phyloP scores from a whole-genome alignment of 2,113 vertebrate genomes.

The Strix uralensis region DNA sequence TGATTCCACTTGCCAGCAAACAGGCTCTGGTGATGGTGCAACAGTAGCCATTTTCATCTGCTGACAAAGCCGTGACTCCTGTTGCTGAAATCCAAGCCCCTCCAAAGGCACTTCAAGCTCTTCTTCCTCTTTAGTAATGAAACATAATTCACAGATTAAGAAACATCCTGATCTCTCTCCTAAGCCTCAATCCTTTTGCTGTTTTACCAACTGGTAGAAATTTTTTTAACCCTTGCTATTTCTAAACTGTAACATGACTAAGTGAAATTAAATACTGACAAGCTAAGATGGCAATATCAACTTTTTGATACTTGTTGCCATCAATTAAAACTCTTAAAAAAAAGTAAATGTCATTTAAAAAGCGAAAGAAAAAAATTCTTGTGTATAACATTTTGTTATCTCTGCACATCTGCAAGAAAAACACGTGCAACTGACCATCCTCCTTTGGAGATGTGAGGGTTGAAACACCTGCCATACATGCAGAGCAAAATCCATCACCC shows the following conservation, averaged over 20 bases:
- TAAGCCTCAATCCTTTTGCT: not conserved
- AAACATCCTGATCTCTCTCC: constrained; percentile 3
- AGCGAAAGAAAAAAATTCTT: rapidly evolving
- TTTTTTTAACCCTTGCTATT: not conserved
- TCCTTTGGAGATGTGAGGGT: not conserved
- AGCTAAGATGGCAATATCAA: not conserved
- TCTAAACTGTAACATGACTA: not conserved
- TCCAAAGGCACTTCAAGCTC: constrained; percentile 79
- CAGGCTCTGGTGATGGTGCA: constrained; percentile 70
- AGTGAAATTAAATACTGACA: not conserved
- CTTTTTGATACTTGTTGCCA: not conserved
- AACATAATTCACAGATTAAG: constrained; percentile 54
- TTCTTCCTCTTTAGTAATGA: constrained; percentile 74
- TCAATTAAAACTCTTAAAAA: not conserved
- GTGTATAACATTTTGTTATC: not conserved
- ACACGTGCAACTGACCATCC: not conserved
- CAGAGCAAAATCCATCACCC: not conserved
- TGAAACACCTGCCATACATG: not conserved
- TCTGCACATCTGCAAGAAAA: not conserved
- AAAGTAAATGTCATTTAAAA: not conserved
- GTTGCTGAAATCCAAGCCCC: constrained; percentile 79
- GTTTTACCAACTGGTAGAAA: not conserved
- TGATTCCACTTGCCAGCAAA: constrained; percentile 80
- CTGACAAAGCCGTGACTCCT: constrained; percentile 83
- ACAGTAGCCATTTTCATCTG: constrained; percentile 85